phyloP scores from a whole-genome alignment of 2,797 vertebrate species.

The Chaenodraco wilsoni region DNA sequence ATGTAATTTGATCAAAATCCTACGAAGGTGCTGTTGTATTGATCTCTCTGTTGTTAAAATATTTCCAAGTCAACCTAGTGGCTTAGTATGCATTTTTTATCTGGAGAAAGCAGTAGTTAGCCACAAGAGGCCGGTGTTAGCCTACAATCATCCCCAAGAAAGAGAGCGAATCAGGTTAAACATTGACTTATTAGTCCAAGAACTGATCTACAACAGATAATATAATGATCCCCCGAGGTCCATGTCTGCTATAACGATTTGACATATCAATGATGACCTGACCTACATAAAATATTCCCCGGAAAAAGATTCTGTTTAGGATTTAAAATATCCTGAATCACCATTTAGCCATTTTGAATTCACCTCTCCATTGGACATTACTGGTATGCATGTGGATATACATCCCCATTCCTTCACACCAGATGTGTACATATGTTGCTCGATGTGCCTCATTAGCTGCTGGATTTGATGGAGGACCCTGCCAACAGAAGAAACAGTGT shows the following conservation, averaged over 20 bases:
- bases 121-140: conserved; percentile 64
- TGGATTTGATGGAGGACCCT: conserved; percentile 64
- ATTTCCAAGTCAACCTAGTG: not conserved
- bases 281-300: not conserved
- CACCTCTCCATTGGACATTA: not conserved
- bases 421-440: conserved; percentile 46
- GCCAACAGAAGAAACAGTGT: conserved; percentile 59
- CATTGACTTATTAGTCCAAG: not conserved
- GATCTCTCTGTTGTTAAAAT: not conserved
- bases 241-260: not conserved
- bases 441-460: conserved; percentile 71
- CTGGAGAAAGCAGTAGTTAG: conserved; percentile 4
- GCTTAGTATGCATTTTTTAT: not conserved
- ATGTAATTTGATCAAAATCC: too few species aligned
- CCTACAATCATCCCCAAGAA: not conserved
- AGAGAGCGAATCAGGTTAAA: not conserved
- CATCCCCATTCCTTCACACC: not conserved
- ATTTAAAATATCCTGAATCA: not conserved
- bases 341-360: not conserved
- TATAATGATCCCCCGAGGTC: not conserved
- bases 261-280: not conserved
- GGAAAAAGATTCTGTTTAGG: not conserved
- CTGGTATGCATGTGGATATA: not conserved
- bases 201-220: not conserved
- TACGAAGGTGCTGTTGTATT: too few species aligned